Base-by-base conservation (phyloP, 2,888 invertebrate genomes). In the Anodontia alba region DNA sequence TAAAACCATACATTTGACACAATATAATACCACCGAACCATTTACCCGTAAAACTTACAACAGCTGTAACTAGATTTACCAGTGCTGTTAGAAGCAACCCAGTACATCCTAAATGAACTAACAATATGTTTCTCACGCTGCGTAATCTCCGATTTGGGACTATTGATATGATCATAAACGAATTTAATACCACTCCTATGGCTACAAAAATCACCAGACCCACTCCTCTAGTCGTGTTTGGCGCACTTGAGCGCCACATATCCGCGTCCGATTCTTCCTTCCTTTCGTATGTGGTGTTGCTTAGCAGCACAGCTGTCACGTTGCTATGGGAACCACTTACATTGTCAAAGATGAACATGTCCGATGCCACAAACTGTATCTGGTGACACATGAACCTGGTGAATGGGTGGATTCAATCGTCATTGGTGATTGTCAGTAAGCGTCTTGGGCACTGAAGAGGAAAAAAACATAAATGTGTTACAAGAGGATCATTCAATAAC, bases 71-170 rank as follows among this genome's bases (percentile, higher is more conserved):
- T 26, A 90, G 77, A 31, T 87, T 87, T 3, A 86, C 85, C 3
- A 87, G 70, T 31, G 88, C 69, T 15, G 88, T 87, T 0, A 88
- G 54, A 0, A 83, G 69, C 66, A 91, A 57, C 8, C 91, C 91
- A 0, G 89, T 85, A 15, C 82, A 74, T 12, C 89, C 90, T 51
- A 91, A 82, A 79, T 91, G 90, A n/a, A 90, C 87, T 10, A 91
- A 81, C 2, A 91, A 80, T 62, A 90, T 87, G 83, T 91, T 91
- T 51, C 91, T 79, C 8, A 90, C 88, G 17, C 87, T 87, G n/a
- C 89, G 78, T 38, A 91, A 78, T 29, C 89, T 80, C 17, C 90
- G 81, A 78, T 91, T 91, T 1, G 90, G 89, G 70, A 89, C 86
- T 38, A 90, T 89, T 2, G 90, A 85, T 10, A 90, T 79, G 29